phyloP scores from a whole-genome alignment of 35 echinoderm and acorn worm genomes.

The Amphiura filiformis region DNA sequence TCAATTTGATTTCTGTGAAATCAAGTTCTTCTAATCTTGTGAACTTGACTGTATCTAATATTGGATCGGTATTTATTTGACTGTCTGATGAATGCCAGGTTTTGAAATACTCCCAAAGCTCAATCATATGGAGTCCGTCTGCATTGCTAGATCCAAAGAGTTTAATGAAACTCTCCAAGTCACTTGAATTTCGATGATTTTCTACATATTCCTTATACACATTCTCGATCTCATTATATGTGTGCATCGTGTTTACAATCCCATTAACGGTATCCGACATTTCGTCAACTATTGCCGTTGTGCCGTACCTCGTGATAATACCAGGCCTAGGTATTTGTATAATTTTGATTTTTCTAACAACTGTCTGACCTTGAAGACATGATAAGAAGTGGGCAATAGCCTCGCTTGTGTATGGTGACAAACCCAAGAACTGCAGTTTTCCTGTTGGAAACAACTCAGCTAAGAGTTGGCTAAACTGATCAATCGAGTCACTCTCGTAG shows the following conservation, averaged over 20 bases:
- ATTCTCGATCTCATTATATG: neutral
- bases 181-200: neutral
- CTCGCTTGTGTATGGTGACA: neutral
- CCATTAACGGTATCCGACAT: neutral
- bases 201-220: neutral
- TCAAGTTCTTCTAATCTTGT: neutral
- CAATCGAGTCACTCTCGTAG: neutral
- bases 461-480: neutral
- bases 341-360: neutral
- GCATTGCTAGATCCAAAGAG: neutral
- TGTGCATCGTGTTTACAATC: neutral
- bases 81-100: neutral
- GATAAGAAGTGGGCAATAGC: neutral
- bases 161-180: neutral
- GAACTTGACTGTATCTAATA: neutral
- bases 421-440: neutral
- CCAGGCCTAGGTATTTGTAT: too few species aligned
- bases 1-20: neutral
- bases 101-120: neutral
- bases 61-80: neutral
- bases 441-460: neutral
- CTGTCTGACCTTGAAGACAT: neutral
- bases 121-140: neutral
- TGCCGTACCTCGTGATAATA: too few species aligned
- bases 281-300: neutral